phyloP scores from a whole-genome alignment of 2,797 vertebrate genomes.

The Squalus acanthias region DNA sequence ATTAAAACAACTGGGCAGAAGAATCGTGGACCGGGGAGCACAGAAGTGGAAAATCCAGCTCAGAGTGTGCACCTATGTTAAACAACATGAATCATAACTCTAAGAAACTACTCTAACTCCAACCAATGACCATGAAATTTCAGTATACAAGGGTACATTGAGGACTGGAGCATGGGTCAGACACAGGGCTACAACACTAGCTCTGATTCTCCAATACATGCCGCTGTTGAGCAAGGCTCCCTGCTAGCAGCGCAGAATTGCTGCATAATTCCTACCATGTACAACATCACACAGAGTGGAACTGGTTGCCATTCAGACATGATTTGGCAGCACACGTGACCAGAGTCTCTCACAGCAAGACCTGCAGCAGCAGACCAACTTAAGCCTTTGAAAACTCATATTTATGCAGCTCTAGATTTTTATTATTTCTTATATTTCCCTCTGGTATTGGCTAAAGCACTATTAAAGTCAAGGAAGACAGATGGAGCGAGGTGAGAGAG shows the following conservation, averaged over 20 bases:
- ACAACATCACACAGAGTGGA: neutral
- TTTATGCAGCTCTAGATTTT: no score
- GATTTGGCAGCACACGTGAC: neutral
- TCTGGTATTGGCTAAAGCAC: neutral
- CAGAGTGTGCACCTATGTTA: no score
- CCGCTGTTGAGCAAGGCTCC: neutral
- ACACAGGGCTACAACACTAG: neutral
- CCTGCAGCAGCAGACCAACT: neutral
- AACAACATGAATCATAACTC: neutral
- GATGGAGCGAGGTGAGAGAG: neutral
- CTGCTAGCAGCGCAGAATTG: no score
- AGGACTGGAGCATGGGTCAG: neutral
- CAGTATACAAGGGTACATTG: neutral
- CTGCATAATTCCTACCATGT: neutral
- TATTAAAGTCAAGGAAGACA: neutral
- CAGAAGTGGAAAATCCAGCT: neutral
- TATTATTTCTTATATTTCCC: neutral
- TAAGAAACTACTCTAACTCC: neutral
- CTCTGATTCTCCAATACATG: neutral
- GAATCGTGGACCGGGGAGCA: neutral
- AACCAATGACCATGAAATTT: neutral
- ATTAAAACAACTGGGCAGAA: neutral
- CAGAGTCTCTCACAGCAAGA: neutral
- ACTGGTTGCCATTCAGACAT: neutral
- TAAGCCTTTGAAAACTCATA: neutral